These are phyloP conservation scores for Squalus acanthias DNA, from an alignment of 2,797 vertebrate species.

Conservation along the genomic window DNA sequence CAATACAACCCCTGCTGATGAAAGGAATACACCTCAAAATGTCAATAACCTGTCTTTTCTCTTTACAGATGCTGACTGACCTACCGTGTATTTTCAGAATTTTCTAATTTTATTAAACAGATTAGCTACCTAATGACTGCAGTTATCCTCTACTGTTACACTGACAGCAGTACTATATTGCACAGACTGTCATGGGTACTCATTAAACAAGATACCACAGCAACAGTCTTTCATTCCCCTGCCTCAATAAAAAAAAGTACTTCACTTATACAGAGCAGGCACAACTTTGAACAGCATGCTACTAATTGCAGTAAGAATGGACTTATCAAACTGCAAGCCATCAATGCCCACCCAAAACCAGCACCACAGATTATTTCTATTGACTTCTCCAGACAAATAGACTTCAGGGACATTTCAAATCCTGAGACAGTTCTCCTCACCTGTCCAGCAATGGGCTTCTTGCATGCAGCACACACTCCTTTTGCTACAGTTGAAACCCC, in stretches of 20 bases:
- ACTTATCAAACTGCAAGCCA: background rate
- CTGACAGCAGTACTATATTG: background rate
- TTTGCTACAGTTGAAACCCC: conserved; percentile 88
- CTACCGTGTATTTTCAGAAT: background rate
- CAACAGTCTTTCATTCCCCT: background rate
- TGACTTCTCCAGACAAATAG: background rate
- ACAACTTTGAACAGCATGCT: background rate
- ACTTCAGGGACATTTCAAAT: background rate
- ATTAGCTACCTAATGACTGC: background rate
- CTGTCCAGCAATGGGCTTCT: conserved; percentile 91
- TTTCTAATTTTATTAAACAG: background rate
- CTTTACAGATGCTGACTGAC: background rate
- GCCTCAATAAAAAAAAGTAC: background rate
- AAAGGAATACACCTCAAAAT: background rate
- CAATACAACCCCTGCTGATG: background rate
- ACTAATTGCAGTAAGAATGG: background rate
- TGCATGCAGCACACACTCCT: conserved; percentile 90
- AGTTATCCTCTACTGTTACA: background rate
- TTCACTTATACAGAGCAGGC: background rate
- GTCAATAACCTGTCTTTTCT: background rate
- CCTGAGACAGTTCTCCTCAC: conserved; percentile 53
- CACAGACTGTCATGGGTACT: background rate
- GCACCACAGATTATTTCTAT: background rate
- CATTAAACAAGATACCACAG: background rate
- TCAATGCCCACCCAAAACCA: background rate